These are phyloP conservation scores for Apamea anceps DNA, from an alignment of 2,888 invertebrate genomes.

Conservation along the genomic window DNA sequence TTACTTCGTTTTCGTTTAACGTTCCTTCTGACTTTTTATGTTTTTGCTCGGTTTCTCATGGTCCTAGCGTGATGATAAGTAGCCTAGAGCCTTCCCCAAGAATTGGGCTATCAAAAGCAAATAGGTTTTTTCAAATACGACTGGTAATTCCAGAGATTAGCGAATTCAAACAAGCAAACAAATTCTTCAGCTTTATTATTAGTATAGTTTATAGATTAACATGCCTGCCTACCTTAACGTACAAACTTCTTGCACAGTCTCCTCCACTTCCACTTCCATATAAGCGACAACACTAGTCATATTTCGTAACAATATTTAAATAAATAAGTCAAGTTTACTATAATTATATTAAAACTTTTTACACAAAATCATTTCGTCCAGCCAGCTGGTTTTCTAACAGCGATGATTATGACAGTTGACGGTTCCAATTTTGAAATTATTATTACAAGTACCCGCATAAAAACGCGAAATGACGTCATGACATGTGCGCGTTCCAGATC, in stretches of 20 bases:
- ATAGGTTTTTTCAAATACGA: background rate
- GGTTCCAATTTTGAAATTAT: conserved; percentile 52
- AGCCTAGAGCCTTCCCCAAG: background rate
- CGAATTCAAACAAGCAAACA: background rate
- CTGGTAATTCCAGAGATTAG: background rate
- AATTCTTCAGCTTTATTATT: background rate
- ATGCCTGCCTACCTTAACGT: conserved; percentile 76
- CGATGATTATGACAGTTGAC: conserved; percentile 53
- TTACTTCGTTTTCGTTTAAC: background rate
- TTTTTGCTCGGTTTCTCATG: background rate
- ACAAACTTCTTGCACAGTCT: conserved; percentile 77
- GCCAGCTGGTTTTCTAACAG: conserved; percentile 66
- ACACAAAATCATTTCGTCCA: conserved; percentile 60
- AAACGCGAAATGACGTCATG: conserved; percentile 31
- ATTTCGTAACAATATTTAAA: conserved; percentile 52
- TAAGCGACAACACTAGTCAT: conserved; percentile 72
- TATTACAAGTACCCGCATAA: conserved; percentile 49
- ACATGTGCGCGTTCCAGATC: conserved; percentile 52
- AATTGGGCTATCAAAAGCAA: background rate
- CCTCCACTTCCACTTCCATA: conserved; percentile 77
- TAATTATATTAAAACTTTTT: conserved; percentile 58
- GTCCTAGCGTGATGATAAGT: too few relatives aligned
- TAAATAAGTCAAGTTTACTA: conserved; percentile 50
- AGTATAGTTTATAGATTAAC: background rate
- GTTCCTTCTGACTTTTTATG: background rate